phyloP scores from a whole-genome alignment of 2,797 vertebrate species.

The Halcyon badia region DNA sequence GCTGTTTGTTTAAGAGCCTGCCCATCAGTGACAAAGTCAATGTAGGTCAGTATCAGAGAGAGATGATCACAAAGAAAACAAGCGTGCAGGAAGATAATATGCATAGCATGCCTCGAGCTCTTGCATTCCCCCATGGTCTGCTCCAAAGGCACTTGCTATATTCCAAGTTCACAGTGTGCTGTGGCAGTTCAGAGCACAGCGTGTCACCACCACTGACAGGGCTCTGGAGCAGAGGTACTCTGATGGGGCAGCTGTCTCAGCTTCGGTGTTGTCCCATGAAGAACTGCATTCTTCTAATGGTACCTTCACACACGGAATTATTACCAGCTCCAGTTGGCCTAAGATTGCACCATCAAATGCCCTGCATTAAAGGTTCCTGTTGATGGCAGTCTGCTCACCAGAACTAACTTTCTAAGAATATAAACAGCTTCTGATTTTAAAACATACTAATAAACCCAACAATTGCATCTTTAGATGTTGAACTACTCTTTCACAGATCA shows the following conservation, averaged over 20 bases:
- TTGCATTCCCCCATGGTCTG: neutral
- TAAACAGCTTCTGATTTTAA: neutral
- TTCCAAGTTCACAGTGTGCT: neutral
- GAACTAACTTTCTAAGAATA: neutral
- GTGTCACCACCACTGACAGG: too few relatives aligned
- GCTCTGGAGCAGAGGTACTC: neutral
- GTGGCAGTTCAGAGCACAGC: neutral
- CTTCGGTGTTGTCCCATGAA: neutral
- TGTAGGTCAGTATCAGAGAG: constrained; percentile 39
- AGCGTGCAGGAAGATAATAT: neutral
- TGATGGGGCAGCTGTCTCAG: accelerated
- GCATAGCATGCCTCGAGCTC: neutral
- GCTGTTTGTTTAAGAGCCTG: constrained; percentile 74
- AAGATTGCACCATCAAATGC: neutral
- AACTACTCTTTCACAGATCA: neutral
- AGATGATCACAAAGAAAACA: constrained; percentile 17
- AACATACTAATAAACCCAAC: neutral
- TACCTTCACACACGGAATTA: too few relatives aligned
- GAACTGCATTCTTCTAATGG: neutral
- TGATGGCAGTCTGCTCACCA: neutral
- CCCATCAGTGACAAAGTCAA: constrained; percentile 20
- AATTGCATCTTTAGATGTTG: neutral
- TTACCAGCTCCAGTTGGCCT: neutral
- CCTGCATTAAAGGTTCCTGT: neutral
- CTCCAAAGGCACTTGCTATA: neutral